Evolutionary conservation across 2,888 invertebrate genomes (phyloP), one percentile per base, ranked within the genome.

Genomic region (Stenodema calcarata): DNA sequence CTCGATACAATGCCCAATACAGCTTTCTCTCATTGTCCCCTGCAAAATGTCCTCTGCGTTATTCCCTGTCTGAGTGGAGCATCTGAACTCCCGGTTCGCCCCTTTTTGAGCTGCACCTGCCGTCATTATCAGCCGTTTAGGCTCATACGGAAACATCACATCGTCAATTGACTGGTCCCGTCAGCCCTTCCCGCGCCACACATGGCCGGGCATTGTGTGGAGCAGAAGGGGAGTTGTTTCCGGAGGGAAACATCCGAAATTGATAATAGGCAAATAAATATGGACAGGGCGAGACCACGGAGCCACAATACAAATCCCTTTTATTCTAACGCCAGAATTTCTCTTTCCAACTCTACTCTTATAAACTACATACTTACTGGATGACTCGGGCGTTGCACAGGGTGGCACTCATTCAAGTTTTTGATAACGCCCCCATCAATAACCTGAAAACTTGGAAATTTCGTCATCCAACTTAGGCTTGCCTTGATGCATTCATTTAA

Each of bases 111-210:
- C 73, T 41, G 35, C 73, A n/a, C 28, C 41, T 35, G 76, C 78
- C 78, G 47, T 44, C 47, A 78, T 78, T 54, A 78, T 78, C 78
- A 78, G 78, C 41, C 78, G 47, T 78, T 78, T 78, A 78, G 78
- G 44, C 18, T 44, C 12, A 18, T 44, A n/a, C 78, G 44, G 78
- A 73, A 73, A 73, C 70, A 70, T 18, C 73, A 30, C 73, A 73
- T 73, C 41, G 35, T 30, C 73, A 41, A 73, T 73, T 18, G 41
- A 73, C 30, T 41, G 73, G 18, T 14, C 9, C 30, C 28, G 23
- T 35, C 30, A 14, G 28, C 35, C 35, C 16, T 73, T 16, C 28
- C 7, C 35, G 18, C 16, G 73, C 28, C 73, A 18, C 62, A 23
- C 62, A 27, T 23, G 7, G n/a, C n/a, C n/a, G n/a, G n/a, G 35